Conservation (phyloP, 1,140 invertebrate species). For the Drosophila pseudoobscura region DNA sequence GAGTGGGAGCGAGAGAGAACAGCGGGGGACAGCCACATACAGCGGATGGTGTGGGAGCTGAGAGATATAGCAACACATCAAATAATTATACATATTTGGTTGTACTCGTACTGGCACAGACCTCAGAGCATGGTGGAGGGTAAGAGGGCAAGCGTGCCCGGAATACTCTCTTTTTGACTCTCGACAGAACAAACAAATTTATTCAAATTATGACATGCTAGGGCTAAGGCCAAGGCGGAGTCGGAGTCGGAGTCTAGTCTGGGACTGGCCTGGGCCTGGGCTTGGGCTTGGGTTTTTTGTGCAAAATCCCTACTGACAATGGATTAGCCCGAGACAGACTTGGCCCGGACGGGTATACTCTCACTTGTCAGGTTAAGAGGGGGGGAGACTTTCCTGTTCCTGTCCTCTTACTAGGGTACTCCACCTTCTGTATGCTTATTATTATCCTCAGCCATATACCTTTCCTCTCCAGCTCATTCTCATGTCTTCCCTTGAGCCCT, state of each 20-base stretch:
- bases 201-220: conserved; percentile 26
- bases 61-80: conserved; percentile 24
- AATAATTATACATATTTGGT: conserved; percentile 32
- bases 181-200: conserved; percentile 12
- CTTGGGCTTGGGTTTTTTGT: neutral
- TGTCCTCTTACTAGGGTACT: too few species aligned
- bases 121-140: neutral
- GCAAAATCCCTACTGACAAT: neutral
- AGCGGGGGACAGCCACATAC: too few species aligned
- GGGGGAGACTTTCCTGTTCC: too few species aligned
- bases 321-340: neutral
- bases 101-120: neutral
- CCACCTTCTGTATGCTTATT: neutral
- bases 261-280: neutral
- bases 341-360: neutral
- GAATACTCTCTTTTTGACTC: conserved; percentile 15
- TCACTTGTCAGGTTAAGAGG: too few species aligned
- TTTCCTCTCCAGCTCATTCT: neutral
- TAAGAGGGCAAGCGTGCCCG: conserved; percentile 13
- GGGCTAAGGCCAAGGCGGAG: neutral
- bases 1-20: neutral
- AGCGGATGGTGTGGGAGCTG: too few species aligned
- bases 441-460: neutral
- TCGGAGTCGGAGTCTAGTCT: neutral
- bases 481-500: neutral